Evolutionary conservation across 2,113 vertebrate genomes (phyloP).

Genomic region (Nycticorax nycticorax): DNA sequence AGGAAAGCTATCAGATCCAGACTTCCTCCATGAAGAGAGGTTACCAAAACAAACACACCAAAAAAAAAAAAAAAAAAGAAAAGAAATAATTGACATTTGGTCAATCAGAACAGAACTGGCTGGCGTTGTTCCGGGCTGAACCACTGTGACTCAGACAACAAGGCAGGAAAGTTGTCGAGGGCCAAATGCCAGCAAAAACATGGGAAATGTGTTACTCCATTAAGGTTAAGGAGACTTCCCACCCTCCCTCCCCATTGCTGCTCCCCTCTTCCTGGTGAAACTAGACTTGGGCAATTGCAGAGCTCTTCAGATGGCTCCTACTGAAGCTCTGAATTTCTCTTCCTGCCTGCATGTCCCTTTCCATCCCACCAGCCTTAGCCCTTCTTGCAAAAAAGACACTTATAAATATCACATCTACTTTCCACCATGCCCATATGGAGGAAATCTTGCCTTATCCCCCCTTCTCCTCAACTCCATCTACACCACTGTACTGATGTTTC

Average conservation of each 20-base stretch:
- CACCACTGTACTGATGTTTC: background rate
- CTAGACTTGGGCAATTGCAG: background rate
- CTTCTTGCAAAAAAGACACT: background rate
- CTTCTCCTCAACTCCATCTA: background rate
- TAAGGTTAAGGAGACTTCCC: background rate
- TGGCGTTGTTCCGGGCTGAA: background rate
- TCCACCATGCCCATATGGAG: background rate
- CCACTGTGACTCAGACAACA: background rate
- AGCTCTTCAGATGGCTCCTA: background rate
- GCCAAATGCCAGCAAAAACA: constrained; percentile 43
- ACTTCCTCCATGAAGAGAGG: background rate
- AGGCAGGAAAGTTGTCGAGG: background rate
- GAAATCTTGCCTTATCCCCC: background rate
- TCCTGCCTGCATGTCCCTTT: background rate
- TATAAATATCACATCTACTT: background rate
- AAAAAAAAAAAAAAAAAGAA: background rate
- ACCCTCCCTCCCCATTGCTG: background rate
- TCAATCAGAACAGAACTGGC: constrained; percentile 4
- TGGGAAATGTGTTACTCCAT: background rate
- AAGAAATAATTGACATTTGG: constrained; percentile 34
- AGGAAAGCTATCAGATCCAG: constrained; percentile 49
- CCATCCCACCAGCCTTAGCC: background rate
- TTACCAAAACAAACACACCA: constrained; percentile 39
- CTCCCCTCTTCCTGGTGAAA: background rate
- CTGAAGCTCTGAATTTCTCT: background rate